phyloP scores from a whole-genome alignment of 1,140 invertebrate genomes.

The Mizuhopecten yessoensis region DNA sequence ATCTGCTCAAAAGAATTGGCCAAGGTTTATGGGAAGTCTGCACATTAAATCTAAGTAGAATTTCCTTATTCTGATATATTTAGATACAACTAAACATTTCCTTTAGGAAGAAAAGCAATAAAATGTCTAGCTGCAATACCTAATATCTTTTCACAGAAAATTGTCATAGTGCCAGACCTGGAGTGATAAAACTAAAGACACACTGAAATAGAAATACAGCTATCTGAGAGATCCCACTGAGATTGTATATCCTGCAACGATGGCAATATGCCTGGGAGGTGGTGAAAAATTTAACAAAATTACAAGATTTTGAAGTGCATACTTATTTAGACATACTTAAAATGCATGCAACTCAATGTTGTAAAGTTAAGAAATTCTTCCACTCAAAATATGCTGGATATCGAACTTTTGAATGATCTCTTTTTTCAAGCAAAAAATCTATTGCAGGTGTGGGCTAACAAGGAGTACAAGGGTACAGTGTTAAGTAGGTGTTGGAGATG shows the following conservation, averaged over 20 bases:
- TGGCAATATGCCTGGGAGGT: not conserved
- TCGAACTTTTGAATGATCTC: not conserved
- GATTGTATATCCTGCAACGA: not conserved
- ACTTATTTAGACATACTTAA: no score
- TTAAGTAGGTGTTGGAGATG: not conserved
- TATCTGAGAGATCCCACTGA: not conserved
- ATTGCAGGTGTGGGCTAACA: not conserved
- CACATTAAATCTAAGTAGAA: not conserved
- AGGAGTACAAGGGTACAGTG: not conserved
- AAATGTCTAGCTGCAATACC: not conserved
- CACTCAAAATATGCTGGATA: not conserved
- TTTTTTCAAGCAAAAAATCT: not conserved
- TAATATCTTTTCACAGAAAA: not conserved
- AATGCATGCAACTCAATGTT: no score
- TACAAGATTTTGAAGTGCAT: not conserved
- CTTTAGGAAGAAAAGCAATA: not conserved
- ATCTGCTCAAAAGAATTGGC: not conserved
- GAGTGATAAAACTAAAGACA: not conserved
- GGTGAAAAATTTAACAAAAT: not conserved
- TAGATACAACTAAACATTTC: constrained; percentile 34
- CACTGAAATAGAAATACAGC: not conserved
- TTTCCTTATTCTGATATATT: constrained; percentile 5
- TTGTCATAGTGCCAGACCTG: not conserved
- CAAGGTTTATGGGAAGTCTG: not conserved
- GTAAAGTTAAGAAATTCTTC: no score